Evolutionary conservation across 1,140 invertebrate genomes (phyloP).

Genomic region (Scaptomyza graminum): DNA sequence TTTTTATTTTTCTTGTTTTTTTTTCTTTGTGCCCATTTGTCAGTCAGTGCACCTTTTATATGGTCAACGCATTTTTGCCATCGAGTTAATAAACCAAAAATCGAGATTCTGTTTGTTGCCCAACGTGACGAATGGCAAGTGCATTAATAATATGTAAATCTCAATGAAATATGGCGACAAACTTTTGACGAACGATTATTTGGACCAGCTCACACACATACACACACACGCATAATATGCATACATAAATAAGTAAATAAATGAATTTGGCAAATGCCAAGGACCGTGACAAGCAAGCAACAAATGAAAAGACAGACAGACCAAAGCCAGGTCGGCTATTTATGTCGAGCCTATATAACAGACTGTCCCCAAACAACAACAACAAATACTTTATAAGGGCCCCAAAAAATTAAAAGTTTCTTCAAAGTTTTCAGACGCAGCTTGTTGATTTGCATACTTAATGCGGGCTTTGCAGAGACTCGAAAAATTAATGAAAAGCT

Average conservation of each 20-base stretch:
- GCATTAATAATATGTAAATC: slow-evolving; percentile 75
- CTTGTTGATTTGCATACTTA: slow-evolving; percentile 72
- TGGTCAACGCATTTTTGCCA: slow-evolving; percentile 54
- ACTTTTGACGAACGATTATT: slow-evolving; percentile 58
- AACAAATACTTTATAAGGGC: slow-evolving; percentile 4
- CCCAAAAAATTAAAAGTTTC: slow-evolving; percentile 59
- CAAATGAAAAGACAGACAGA: slow-evolving; percentile 5
- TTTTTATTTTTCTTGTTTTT: slow-evolving; percentile 79
- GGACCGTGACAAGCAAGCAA: slow-evolving; percentile 3
- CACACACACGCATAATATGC: slow-evolving; percentile 3
- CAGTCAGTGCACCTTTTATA: slow-evolving; percentile 64
- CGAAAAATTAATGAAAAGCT: background rate
- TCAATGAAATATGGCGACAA: slow-evolving; percentile 69
- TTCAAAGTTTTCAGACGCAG: slow-evolving; percentile 47
- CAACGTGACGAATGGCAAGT: slow-evolving; percentile 26
- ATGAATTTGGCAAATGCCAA: slow-evolving; percentile 56
- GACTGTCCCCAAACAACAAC: background rate
- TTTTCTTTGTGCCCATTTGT: slow-evolving; percentile 62
- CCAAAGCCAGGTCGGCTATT: slow-evolving; percentile 25
- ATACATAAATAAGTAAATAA: slow-evolving; percentile 63
- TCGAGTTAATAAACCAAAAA: slow-evolving; percentile 72
- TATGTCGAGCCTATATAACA: slow-evolving; percentile 26
- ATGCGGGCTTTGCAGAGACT: slow-evolving; percentile 55
- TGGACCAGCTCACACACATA: background rate
- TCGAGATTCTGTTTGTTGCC: slow-evolving; percentile 35